Percentiles rank a stretch among this genome's conserved stretches.
Evolutionary conservation across 1,140 invertebrate species (phyloP).

Genomic region (Cyclina sinensis): DNA sequence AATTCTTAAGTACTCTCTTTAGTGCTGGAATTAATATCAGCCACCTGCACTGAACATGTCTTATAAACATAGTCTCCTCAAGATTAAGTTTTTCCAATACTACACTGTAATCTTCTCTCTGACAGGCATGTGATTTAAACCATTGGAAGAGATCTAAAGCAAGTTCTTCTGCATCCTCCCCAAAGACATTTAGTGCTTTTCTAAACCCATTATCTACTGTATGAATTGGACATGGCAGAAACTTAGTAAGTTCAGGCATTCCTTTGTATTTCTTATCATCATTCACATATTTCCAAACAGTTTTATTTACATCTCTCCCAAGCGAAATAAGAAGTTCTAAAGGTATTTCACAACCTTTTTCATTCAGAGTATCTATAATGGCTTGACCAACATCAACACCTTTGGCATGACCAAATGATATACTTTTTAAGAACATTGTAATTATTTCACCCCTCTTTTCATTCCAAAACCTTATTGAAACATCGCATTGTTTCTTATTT

Average conservation of each 20-base stretch:
- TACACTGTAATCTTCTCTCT: constrained; percentile 75
- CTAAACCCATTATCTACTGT: constrained; percentile 76
- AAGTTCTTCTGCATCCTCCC: constrained; percentile 72
- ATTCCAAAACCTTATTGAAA: constrained; percentile 55
- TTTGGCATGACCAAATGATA: constrained; percentile 59
- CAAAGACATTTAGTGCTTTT: constrained; percentile 73
- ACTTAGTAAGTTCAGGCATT: constrained; percentile 42
- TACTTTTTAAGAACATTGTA: constrained; percentile 44
- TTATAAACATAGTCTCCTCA: constrained; percentile 73
- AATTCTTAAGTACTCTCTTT: constrained; percentile 72
- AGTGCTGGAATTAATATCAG: constrained; percentile 72
- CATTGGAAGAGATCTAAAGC: constrained; percentile 71
- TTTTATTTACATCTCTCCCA: constrained; percentile 79
- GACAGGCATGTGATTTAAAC: constrained; percentile 73
- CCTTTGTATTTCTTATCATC: constrained; percentile 65
- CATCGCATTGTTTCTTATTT: constrained; percentile 65
- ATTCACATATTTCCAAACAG: constrained; percentile 72
- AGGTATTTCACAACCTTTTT: constrained; percentile 37
- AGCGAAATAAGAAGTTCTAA: constrained; percentile 69
- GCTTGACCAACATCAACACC: constrained; percentile 41
- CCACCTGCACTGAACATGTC: constrained; percentile 76
- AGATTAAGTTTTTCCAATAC: constrained; percentile 53
- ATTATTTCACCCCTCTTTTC: constrained; percentile 36
- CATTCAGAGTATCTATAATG: constrained; percentile 56
- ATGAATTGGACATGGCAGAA: constrained; percentile 76